A percentile compares a stretch with the other conserved stretches of the same genome.
These are phyloP conservation scores for Entelurus aequoreus DNA, from an alignment of 2,113 vertebrate species.

Conservation along the genomic window DNA sequence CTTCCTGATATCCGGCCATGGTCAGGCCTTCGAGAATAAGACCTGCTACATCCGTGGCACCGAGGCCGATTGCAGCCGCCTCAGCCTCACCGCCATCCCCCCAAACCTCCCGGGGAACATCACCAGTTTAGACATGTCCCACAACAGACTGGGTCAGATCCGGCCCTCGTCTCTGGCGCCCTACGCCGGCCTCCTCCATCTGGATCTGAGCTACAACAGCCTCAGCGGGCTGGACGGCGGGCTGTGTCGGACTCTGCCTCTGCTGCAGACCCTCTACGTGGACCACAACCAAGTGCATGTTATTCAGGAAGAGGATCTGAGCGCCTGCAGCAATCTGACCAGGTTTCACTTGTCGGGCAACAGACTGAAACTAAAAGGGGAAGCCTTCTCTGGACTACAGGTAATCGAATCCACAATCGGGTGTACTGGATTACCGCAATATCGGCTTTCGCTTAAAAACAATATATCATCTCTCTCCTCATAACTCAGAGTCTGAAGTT, in stretches of 20 bases:
- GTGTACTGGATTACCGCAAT: not conserved
- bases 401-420: conserved; percentile 34
- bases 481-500: conserved; percentile 73
- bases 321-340: conserved; percentile 68
- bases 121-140: conserved; percentile 81
- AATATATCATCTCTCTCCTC: not conserved
- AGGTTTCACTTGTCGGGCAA: conserved; percentile 78
- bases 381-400: conserved; percentile 75
- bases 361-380: conserved; percentile 67
- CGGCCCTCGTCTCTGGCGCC: conserved; percentile 61
- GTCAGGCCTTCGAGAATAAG: conserved; percentile 26
- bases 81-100: conserved; percentile 77
- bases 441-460: not conserved
- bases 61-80: conserved; percentile 86
- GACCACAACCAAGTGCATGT: conserved; percentile 78
- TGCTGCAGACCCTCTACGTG: conserved; percentile 72
- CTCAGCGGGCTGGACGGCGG: conserved; percentile 73
- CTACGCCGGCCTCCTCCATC: conserved; percentile 71
- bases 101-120: conserved; percentile 80
- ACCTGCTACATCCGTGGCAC: conserved; percentile 67
- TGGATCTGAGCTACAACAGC: conserved; percentile 79
- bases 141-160: conserved; percentile 77
- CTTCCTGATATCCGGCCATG: not conserved
- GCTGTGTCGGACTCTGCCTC: conserved; percentile 73
- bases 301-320: conserved; percentile 70